These are phyloP conservation scores for Allacma fusca DNA, from an alignment of 2,888 invertebrate species.

Conservation along the genomic window DNA sequence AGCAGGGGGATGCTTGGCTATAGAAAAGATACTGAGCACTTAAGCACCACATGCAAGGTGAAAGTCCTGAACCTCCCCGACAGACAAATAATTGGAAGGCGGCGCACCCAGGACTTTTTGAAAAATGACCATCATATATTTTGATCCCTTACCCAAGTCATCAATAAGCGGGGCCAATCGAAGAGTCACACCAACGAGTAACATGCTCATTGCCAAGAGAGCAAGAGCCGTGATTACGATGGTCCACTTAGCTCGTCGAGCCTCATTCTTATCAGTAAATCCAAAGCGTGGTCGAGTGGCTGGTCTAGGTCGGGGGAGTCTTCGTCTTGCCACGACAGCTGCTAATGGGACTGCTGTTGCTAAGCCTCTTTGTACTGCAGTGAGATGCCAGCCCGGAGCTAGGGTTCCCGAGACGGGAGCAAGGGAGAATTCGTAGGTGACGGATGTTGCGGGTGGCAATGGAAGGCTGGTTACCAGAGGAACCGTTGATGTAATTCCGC, in stretches of 20 bases:
- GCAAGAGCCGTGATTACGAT: conserved; percentile 90
- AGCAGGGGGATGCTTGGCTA: too few relatives aligned
- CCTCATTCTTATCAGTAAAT: conserved; percentile 60
- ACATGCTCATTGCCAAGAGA: conserved; percentile 84
- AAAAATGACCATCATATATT: too few relatives aligned
- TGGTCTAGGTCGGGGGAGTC: conserved; percentile 57
- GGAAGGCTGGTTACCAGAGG: conserved; percentile 58
- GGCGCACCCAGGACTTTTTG: too few relatives aligned
- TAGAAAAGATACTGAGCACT: too few relatives aligned
- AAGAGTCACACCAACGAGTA: conserved; percentile 88
- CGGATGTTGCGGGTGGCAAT: conserved; percentile 57
- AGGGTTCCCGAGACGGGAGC: conserved; percentile 60
- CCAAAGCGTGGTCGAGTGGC: conserved; percentile 56
- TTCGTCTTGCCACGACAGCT: conserved; percentile 60
- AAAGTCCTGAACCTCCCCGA: too few relatives aligned
- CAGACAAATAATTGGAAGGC: too few relatives aligned
- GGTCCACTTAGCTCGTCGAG: conserved; percentile 79
- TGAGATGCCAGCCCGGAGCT: conserved; percentile 61
- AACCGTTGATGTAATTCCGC: conserved; percentile 47
- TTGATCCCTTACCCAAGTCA: conserved; percentile 82
- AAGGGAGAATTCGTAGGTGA: conserved; percentile 60
- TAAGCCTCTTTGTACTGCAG: conserved; percentile 59
- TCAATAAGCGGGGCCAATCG: conserved; percentile 95
- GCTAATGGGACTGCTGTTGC: conserved; percentile 58
- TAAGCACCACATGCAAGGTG: too few relatives aligned